These are phyloP conservation scores for Aurelia sp. DNA, from an alignment of 30 jellyfish, hydroid and myxozoan species.

Conservation along the genomic window DNA sequence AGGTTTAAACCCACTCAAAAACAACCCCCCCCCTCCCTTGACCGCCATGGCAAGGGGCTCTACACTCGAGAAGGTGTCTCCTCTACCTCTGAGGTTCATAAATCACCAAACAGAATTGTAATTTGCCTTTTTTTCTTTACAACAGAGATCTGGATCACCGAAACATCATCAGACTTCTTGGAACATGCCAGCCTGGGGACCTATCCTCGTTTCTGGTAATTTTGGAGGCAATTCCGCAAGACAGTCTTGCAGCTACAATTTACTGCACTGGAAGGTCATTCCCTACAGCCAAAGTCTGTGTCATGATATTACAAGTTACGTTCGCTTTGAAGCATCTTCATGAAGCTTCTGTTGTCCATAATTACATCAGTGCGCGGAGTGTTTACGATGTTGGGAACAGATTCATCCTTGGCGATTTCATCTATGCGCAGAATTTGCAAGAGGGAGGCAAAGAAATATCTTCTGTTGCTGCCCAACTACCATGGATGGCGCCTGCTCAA, in stretches of 20 bases:
- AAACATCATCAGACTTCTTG: slow-evolving; percentile 22
- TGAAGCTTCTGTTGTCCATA: slow-evolving; percentile 31
- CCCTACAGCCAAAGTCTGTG: background rate
- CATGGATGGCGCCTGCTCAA: slow-evolving; percentile 79
- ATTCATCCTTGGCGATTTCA: slow-evolving; percentile 30
- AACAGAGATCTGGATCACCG: background rate
- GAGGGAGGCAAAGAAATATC: slow-evolving; percentile 4
- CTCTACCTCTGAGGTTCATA: too few relatives aligned
- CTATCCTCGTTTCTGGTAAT: background rate
- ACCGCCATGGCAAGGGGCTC: too few relatives aligned
- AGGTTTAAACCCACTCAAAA: too few relatives aligned
- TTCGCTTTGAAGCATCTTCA: slow-evolving; percentile 24
- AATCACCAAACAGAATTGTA: too few relatives aligned
- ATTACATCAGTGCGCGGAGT: slow-evolving; percentile 47
- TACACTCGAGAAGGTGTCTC: too few relatives aligned
- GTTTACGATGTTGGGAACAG: slow-evolving; percentile 9
- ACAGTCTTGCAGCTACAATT: slow-evolving; percentile 13
- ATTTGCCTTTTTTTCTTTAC: too few relatives aligned
- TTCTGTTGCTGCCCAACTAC: slow-evolving; percentile 34
- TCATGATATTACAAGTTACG: slow-evolving; percentile 4
- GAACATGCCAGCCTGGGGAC: slow-evolving; percentile 7
- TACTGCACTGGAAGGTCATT: background rate
- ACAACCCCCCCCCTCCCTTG: too few relatives aligned
- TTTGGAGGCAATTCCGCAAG: slow-evolving; percentile 19
- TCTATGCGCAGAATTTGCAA: slow-evolving; percentile 29